Evolutionary conservation across 2,888 invertebrate species (phyloP), one percentile per base, ranked within the genome.

Genomic region (Ormyrus rosae): DNA sequence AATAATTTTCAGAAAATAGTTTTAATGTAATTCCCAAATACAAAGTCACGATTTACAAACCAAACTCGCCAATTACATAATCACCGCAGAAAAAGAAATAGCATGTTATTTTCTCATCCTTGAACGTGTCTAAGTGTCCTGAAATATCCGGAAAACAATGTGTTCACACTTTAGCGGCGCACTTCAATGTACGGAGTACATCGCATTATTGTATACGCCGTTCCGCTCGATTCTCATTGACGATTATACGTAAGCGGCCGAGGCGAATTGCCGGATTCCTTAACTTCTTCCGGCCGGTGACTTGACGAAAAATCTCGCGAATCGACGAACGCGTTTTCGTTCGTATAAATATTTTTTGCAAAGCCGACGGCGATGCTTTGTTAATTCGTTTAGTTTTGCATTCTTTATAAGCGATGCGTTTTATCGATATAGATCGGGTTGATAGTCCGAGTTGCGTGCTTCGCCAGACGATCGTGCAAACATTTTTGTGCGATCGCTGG

Each of bases 141-240:
- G 9, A 61, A n/a, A 58, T 53, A 45, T 0, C 45, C 6, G 56
- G 11, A 51, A 73, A 55, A 67, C n/a, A 10, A 19, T n/a, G 55
- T 45, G 34, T 55, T 68, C 46, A 45, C 55, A 19, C 51, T 55
- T 55, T 50, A 55, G 65, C 50, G 34, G 58, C 8, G 45, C 34
- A n/a, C 34, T 34, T 65, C 6, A 13, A 13, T 55, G 0, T 46
- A 13, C 4, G 48, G 6, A n/a, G 10, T 51, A 65, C 46, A 48
- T 64, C 34, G 5, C 63, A 46, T 61, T 64, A 70, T 69, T 48
- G 61, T 56, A 64, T 58, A 34, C n/a, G 46, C 46, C 13, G 60
- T 70, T 77, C 63, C n/a, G 9, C 34, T 64, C 13, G 10, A 63
- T 65, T 48, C 10, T 53, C 58, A 67, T 65, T 65, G 53, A 60